phyloP scores from a whole-genome alignment of 2,888 invertebrate genomes.

The Meiosimyza decipiens region DNA sequence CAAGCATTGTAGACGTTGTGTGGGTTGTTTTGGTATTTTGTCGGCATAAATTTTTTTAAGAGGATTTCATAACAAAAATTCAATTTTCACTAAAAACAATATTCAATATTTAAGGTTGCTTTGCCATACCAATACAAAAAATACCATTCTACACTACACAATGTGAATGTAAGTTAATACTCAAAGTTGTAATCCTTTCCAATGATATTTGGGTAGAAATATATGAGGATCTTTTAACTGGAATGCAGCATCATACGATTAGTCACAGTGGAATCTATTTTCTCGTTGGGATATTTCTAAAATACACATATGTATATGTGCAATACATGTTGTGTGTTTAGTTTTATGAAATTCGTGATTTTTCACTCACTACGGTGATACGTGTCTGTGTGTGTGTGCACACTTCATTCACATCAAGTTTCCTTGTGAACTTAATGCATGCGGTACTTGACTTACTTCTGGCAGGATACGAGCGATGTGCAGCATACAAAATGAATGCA shows the following conservation, averaged over 20 bases:
- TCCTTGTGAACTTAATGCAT: neutral
- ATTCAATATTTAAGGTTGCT: no score
- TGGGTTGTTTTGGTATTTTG: no score
- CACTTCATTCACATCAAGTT: conserved; percentile 4
- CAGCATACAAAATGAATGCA: neutral
- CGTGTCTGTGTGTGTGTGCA: neutral
- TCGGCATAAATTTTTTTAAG: no score
- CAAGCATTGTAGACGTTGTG: no score
- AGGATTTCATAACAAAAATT: no score
- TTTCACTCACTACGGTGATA: neutral
- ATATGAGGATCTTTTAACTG: neutral
- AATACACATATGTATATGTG: neutral
- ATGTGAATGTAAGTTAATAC: neutral
- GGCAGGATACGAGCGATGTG: neutral
- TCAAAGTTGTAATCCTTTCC: neutral
- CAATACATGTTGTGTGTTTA: neutral
- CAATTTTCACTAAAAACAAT: no score
- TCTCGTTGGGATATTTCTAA: no score
- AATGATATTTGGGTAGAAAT: no score
- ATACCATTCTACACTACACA: neutral
- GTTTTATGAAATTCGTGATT: neutral
- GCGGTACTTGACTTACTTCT: conserved; percentile 4
- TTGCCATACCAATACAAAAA: no score
- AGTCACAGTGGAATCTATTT: neutral
- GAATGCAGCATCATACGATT: neutral